Base-by-base conservation (phyloP, 2,888 invertebrate genomes). In the Epinotia ramella region DNA sequence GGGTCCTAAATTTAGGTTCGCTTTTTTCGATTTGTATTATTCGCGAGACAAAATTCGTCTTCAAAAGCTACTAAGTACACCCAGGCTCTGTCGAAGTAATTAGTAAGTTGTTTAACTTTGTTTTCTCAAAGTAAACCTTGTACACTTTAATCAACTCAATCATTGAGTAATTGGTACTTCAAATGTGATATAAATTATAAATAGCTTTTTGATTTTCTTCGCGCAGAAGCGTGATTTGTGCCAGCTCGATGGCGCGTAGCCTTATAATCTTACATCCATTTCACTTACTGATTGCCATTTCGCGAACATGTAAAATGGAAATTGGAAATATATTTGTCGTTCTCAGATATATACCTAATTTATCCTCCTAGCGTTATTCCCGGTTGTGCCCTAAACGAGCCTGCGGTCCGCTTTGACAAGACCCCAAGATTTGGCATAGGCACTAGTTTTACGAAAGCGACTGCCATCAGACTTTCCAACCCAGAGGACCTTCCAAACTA, bases 21-120 rank as follows among this genome's bases (percentile, higher is more conserved):
- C 6, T 44, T 18, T n/a, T 2, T 68, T 66, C 28, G 57, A 59
- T 69, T 69, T 59, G 9, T 44, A 69, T 69, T 68, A 49, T 68
- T 57, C 4, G 40, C 24, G 59, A 44, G 16, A 59, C 20, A 24
- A 12, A 33, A 44, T 59, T 69, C 7, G 28, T 66, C 49, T 49
- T 18, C 7, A 49, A 40, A 53, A 20, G 13, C 13, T 13, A 44
- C 18, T 44, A n/a, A n/a, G n/a, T n/a, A 9, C 18, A 18, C 20
- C 12, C 2, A n/a, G 0, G 6, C 12, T 44, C 24, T 24, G 20
- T 46, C 49, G 13, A 49, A 13, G 66, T 33, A 66, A 53, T 66
- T 66, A 66, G 28, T 53, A n/a, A n/a, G 46, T 66, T 49, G 49
- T 49, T 5, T 49, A 49, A 49, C 49, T 16, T 28, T 66, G n/a